Conservation (phyloP, 2,888 invertebrate genomes). For the Eilema griseolum region DNA sequence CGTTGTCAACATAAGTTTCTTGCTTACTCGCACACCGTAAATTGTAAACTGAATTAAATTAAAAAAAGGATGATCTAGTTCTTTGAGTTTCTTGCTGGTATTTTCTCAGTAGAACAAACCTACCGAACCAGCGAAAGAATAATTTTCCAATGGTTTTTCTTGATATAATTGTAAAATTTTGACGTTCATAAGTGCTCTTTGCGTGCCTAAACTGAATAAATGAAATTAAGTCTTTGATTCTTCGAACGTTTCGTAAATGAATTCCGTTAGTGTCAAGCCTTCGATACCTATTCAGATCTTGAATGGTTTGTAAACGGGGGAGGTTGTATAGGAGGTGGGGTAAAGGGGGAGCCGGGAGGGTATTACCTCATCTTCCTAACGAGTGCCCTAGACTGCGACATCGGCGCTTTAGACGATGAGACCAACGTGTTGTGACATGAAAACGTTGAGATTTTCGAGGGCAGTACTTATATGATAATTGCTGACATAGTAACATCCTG, state of each 20-base stretch:
- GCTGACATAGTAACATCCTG: not conserved
- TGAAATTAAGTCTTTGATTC: too few species aligned
- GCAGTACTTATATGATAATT: slow-evolving; percentile 12
- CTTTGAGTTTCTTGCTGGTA: too few species aligned
- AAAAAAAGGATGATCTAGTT: too few species aligned
- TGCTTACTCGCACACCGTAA: too few species aligned
- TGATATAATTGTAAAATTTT: too few species aligned
- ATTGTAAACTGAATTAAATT: too few species aligned
- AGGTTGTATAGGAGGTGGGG: slow-evolving; percentile 11
- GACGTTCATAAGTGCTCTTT: too few species aligned
- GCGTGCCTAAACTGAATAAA: too few species aligned
- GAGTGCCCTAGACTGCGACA: slow-evolving; percentile 43
- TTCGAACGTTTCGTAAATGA: not conserved
- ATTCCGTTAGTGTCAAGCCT: slow-evolving; percentile 11
- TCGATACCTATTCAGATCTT: slow-evolving; percentile 23
- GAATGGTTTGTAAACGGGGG: slow-evolving; percentile 19
- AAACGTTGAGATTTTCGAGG: slow-evolving; percentile 9
- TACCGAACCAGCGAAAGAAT: too few species aligned
- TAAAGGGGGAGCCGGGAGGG: slow-evolving; percentile 15
- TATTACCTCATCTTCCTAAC: slow-evolving; percentile 48
- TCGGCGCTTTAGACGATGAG: slow-evolving; percentile 43
- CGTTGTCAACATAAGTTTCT: too few species aligned
- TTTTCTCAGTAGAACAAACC: too few species aligned
- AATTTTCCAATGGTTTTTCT: too few species aligned
- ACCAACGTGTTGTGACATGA: slow-evolving; percentile 8